Evolutionary conservation across 2,888 invertebrate species (phyloP), one percentile per base, ranked within the genome.

Genomic region (Ectropis crepuscularia): DNA sequence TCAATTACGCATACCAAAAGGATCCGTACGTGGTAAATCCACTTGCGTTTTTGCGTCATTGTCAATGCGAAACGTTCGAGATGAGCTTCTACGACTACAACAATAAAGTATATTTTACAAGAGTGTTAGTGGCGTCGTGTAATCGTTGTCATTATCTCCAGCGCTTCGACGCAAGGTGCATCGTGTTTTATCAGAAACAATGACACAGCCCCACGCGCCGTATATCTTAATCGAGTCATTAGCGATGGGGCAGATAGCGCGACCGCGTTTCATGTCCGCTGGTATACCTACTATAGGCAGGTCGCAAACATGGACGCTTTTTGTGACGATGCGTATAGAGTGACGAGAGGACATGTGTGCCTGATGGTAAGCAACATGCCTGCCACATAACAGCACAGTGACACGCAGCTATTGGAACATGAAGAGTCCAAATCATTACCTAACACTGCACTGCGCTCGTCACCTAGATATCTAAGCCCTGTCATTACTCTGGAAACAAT

Each of bases 11-110:
- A 73, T 66, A 63, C 68, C 64, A 62, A 58, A 65, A 63, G 63
- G 62, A 69, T 57, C 53, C 55, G 53, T 64, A 67, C 63, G 57
- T 65, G 57, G 57, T 61, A 64, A 57, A 60, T 70, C 66, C 69
- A 69, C 74, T 77, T 75, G 74, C 64, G 74, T 76, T 77, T 78
- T 79, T 75, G 75, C 79, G 73, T 76, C 77, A 79, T 72, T 71
- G 68, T 67, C 69, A 71, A 63, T 11, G 42, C 46, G 50, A 39
- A 16, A 0, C 7, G 45, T 41, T 50, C 50, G 49, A 72, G 68
- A 61, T 6, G 10, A 62, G 55, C 50, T 48, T 59, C 61, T 69
- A 70, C 63, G n/a, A 5, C 51, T 38, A 46, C 36, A 8, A 2
- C 2, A 6, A 49, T 53, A 66, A 64, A 58, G 64, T 57, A 43